Percentiles rank a stretch among this genome's conserved stretches.
phyloP scores from a whole-genome alignment of 2,113 vertebrate genomes.

The Sinocyclocheilus rhinocerous region DNA sequence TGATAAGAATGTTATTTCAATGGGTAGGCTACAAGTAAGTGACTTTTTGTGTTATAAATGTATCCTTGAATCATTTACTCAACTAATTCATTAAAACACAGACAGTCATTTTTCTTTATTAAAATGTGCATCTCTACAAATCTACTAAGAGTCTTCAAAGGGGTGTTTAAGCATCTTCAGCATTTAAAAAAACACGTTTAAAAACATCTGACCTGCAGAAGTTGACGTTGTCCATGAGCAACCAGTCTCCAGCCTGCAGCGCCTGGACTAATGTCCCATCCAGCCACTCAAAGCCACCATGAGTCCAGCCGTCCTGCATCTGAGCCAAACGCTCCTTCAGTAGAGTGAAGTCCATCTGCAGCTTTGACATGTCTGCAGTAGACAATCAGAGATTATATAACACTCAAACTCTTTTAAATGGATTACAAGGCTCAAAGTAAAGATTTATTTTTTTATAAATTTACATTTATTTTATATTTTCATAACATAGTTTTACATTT shows the following conservation, averaged over 20 bases:
- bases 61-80: not conserved
- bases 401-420: not conserved
- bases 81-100: slow-evolving; percentile 1
- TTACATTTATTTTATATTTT: not conserved
- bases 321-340: slow-evolving; percentile 85
- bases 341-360: slow-evolving; percentile 85
- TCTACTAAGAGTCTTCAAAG: not conserved
- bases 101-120: not conserved
- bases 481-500: not conserved
- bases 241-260: slow-evolving; percentile 92
- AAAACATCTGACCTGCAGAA: slow-evolving; percentile 89
- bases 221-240: slow-evolving; percentile 98
- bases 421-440: not conserved
- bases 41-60: not conserved
- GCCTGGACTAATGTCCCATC: slow-evolving; percentile 93
- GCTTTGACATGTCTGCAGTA: slow-evolving; percentile 85
- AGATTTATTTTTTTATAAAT: not conserved
- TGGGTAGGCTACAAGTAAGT: no score
- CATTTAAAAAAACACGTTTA: not conserved
- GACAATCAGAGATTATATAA: not conserved
- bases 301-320: slow-evolving; percentile 78
- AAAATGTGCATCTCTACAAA: not conserved
- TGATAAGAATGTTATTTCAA: not conserved
- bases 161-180: not conserved
- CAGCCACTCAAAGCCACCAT: slow-evolving; percentile 94